Evolutionary conservation across 1,140 invertebrate species (phyloP), one percentile per base, ranked within the genome.

Genomic region (Plectus sambesii): DNA sequence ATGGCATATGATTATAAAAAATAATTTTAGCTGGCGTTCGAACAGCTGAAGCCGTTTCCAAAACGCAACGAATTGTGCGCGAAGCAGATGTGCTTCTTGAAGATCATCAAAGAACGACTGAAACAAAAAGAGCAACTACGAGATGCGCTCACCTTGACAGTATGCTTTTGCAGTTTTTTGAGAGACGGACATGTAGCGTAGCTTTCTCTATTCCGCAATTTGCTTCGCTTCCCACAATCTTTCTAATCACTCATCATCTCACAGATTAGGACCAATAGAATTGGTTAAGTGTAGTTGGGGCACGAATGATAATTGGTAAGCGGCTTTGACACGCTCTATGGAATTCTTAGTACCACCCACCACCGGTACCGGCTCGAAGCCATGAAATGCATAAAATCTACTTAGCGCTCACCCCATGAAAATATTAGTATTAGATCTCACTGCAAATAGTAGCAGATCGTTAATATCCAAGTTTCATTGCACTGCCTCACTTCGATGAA

Each of bases 31-130:
- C 63, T 66, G 37, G 72, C 76, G 6, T 77, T 76, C 62, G 70
- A 74, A 45, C 72, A 71, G n/a, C 43, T 77, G 36, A 68, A 70
- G 41, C 73, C 73, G 12, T 76, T 77, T 55, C 72, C 74, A 5
- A 58, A 67, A 29, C 59, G 73, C 33, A 60, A 68, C 45, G 65
- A 70, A 46, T 73, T 77, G 38, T 45, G 56, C 1, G 56, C 61
- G 17, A 75, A 75, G 49, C 75, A 77, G 56, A 56, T 66, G 0
- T 64, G 64, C 35, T 76, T 75, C 52, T 58, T 74, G 42, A 71
- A 74, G 48, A 61, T 69, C 6, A 55, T 76, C n/a, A 72, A 72
- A 48, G 73, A 74, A 53, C 66, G 69, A 48, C 62, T 72, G 33
- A 68, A 69, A 46, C 69, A 71, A 55, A 62, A 69, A 44, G 67